phyloP scores from a whole-genome alignment of 2,797 vertebrate species.

The Zenarchopterus dispar region DNA sequence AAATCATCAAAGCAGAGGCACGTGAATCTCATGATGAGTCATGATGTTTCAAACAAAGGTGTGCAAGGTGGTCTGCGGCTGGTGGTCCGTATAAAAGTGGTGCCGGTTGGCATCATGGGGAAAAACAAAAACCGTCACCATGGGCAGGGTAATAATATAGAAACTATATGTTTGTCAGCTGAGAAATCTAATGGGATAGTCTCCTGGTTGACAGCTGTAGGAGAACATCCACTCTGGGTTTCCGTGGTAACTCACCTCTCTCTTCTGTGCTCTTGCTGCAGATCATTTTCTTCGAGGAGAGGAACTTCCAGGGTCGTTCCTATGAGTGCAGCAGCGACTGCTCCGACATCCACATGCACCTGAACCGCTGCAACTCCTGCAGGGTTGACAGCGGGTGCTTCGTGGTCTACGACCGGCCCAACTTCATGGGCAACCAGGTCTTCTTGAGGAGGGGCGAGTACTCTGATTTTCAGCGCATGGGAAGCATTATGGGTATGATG shows the following conservation, averaged over 20 bases:
- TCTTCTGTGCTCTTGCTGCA: slow-evolving; percentile 22
- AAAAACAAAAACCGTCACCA: slow-evolving; percentile 45
- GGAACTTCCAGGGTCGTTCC: slow-evolving; percentile 77
- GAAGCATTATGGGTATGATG: slow-evolving; percentile 55
- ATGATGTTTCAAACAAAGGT: slow-evolving; percentile 67
- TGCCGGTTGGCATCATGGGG: slow-evolving; percentile 12
- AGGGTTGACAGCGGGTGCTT: slow-evolving; percentile 77
- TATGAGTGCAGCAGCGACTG: slow-evolving; percentile 77
- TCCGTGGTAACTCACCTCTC: neutral
- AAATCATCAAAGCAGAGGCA: slow-evolving; percentile 52
- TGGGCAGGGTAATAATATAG: slow-evolving; percentile 67
- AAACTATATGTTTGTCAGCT: slow-evolving; percentile 5
- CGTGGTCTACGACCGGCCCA: slow-evolving; percentile 74
- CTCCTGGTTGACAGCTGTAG: no score
- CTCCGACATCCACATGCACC: slow-evolving; percentile 70
- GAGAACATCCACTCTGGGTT: neutral
- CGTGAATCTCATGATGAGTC: slow-evolving; percentile 69
- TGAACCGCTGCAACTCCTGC: slow-evolving; percentile 78
- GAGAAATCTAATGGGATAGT: no score
- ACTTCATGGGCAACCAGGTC: slow-evolving; percentile 76
- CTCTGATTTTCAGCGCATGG: slow-evolving; percentile 71
- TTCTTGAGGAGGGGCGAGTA: slow-evolving; percentile 79
- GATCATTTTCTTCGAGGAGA: slow-evolving; percentile 79
- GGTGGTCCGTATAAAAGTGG: slow-evolving; percentile 62
- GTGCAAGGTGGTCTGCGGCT: slow-evolving; percentile 43